Conservation (phyloP, 2,113 vertebrate species). For the Cavia porcellus region DNA sequence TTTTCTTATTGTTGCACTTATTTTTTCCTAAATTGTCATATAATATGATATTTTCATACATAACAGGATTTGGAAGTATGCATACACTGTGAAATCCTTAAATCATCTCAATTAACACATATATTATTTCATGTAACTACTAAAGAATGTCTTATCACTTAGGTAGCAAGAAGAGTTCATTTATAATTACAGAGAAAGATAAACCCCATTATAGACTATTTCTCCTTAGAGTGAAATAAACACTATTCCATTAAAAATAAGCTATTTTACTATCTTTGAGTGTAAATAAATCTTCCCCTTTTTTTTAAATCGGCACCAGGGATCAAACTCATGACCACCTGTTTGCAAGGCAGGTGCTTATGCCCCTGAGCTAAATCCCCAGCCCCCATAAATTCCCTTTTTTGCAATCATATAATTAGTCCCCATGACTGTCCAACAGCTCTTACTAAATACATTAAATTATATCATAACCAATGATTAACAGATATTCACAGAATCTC, state of each 20-base stretch:
- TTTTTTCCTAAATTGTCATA: background rate
- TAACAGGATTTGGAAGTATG: background rate
- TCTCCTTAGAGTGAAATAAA: background rate
- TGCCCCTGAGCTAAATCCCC: too few species aligned
- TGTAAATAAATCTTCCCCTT: constrained; percentile 44
- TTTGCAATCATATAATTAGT: background rate
- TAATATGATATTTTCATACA: background rate
- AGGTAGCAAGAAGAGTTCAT: background rate
- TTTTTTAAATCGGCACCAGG: too few species aligned
- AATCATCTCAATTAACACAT: background rate
- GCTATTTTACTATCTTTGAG: background rate
- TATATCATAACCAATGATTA: background rate
- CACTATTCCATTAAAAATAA: background rate
- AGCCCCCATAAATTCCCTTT: too few species aligned
- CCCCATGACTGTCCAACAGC: background rate
- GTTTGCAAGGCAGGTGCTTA: too few species aligned
- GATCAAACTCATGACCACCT: too few species aligned
- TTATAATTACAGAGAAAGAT: background rate
- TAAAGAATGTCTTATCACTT: background rate
- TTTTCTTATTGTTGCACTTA: background rate
- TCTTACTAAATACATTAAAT: background rate
- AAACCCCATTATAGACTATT: background rate
- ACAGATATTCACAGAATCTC: background rate
- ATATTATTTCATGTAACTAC: background rate
- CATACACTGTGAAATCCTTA: background rate